Evolutionary conservation across 2,888 invertebrate genomes (phyloP), one percentile per base, ranked within the genome.

Genomic region (Sussaba pulchella): DNA sequence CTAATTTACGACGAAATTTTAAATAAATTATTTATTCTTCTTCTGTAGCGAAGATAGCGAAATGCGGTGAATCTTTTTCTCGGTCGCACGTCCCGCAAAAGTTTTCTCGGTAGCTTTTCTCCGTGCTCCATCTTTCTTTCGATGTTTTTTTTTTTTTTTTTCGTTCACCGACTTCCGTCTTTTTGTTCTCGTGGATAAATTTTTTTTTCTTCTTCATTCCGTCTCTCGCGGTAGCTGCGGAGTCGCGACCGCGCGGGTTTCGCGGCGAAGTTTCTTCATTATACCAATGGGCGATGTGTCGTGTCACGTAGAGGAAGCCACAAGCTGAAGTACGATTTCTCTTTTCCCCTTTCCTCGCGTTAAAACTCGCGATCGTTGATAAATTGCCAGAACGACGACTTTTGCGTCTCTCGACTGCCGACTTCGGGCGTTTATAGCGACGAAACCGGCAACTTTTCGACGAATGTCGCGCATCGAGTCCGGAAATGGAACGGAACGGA

Each of bases 211-310:
- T 76, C 17, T 39, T 69, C 14, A 31, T 31, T 31, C 6, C 31
- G 31, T 57, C 57, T 57, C 31, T 31, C 31, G 31, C 31, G n/a
- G 6, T 17, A 14, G 36, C 9, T n/a, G n/a, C n/a, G n/a, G n/a
- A n/a, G n/a, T 14, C 5, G 57, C 4, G 52, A 66, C 66, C 64
- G 59, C 64, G 36, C 64, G 39, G 67, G n/a, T n/a, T 41, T 45
- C 31, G 41, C 24, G 21, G 83, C 83, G 82, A 88, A 88, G 85
- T 88, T 88, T 86, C 84, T 83, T 84, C 86, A 86, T 86, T 88
- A 89, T 84, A 85, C 82, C 87, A 84, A 87, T 86, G 84, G 83
- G 81, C 79, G 82, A 79, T 85, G 85, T 82, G 81, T 72, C 83
- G 82, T 77, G 82, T 75, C 82, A 82, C 82, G 84, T 83, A 77